These are phyloP conservation scores for Drosophila insularis DNA, from an alignment of 1,140 invertebrate genomes.

Conservation along the genomic window DNA sequence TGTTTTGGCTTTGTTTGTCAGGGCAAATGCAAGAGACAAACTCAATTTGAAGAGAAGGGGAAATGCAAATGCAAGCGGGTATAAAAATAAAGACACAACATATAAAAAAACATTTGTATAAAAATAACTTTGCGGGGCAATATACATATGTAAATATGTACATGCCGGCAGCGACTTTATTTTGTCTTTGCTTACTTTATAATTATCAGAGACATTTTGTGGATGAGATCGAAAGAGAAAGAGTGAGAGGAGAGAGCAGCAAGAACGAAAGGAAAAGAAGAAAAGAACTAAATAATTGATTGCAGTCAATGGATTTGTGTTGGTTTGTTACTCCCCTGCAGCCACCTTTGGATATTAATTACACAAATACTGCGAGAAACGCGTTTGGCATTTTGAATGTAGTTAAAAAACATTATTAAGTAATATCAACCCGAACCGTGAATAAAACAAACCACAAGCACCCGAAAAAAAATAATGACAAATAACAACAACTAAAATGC, in stretches of 20 bases:
- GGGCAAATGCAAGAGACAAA: not conserved
- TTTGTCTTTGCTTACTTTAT: not conserved
- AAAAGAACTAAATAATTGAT: conserved; percentile 25
- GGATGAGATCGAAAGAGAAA: conserved; percentile 30
- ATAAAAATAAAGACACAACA: not conserved
- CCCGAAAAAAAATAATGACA: conserved; percentile 20
- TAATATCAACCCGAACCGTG: conserved; percentile 50
- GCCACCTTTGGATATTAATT: conserved; percentile 39
- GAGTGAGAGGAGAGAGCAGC: conserved; percentile 17
- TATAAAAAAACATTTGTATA: not conserved
- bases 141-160: not conserved
- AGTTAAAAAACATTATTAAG: conserved; percentile 66
- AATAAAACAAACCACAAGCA: conserved; percentile 20
- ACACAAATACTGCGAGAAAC: conserved; percentile 56
- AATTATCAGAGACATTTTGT: not conserved
- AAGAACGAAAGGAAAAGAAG: not conserved
- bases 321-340: not conserved
- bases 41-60: not conserved
- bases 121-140: conserved; percentile 5
- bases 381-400: conserved; percentile 77
- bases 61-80: conserved; percentile 1
- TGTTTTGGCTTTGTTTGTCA: not conserved
- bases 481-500: not conserved
- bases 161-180: not conserved
- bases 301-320: not conserved